Evolutionary conservation across 2,888 invertebrate genomes (phyloP).

Genomic region (Petrophora chlorosata): DNA sequence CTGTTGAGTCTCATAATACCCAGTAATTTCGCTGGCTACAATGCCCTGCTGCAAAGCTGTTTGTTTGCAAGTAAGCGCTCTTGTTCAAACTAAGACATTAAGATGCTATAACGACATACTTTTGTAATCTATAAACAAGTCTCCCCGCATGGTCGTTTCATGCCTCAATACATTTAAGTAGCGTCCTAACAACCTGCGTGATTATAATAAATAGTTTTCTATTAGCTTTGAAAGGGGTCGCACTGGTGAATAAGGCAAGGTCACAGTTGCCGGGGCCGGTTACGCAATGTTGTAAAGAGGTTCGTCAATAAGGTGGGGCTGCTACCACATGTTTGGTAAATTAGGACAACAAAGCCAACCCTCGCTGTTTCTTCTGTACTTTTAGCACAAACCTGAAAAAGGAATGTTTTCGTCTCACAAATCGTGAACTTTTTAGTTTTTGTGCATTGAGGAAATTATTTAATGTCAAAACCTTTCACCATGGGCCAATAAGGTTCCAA

Average conservation of each 20-base stretch:
- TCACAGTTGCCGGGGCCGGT: conserved; percentile 34
- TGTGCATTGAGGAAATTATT: no score
- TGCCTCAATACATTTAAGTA: conserved; percentile 10
- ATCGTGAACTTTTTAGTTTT: no score
- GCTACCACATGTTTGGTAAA: conserved; percentile 7
- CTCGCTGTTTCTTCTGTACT: neutral
- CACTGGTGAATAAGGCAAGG: conserved; percentile 28
- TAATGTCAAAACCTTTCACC: no score
- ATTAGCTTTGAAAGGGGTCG: conserved; percentile 21
- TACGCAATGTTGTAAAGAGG: conserved; percentile 38
- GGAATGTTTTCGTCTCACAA: no score
- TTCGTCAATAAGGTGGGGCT: conserved; percentile 18
- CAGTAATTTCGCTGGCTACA: no score
- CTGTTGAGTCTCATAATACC: no score
- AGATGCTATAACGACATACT: no score
- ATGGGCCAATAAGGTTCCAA: no score
- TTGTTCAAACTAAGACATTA: no score
- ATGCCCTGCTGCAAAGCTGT: no score
- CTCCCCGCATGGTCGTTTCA: conserved; percentile 2
- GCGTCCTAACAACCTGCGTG: conserved; percentile 18
- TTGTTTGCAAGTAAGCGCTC: no score
- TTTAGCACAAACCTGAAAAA: neutral
- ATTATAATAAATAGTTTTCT: conserved; percentile 25
- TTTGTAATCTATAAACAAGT: no score
- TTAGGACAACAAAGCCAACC: conserved; percentile 10